A percentile compares a stretch with the other conserved stretches of the same genome.
These are phyloP conservation scores for Mylabris sibirica DNA, from an alignment of 2,888 invertebrate species.

Conservation along the genomic window DNA sequence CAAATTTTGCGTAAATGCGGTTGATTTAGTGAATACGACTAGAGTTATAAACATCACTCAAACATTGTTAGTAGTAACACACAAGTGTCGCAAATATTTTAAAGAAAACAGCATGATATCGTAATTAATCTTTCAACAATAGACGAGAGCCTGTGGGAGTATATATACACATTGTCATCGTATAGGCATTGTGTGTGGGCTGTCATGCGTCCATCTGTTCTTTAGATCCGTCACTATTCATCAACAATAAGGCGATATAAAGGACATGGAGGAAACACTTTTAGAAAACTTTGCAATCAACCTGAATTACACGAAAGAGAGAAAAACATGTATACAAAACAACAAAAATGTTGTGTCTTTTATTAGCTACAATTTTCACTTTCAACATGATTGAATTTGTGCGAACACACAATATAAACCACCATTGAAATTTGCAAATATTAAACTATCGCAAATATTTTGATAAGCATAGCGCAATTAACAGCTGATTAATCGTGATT, in stretches of 20 bases:
- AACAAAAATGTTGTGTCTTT: not conserved
- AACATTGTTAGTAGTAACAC: not conserved
- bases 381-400: not conserved
- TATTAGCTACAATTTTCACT: not conserved
- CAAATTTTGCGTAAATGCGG: too few relatives aligned
- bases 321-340: not conserved
- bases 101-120: slow-evolving; percentile 19
- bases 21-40: too few relatives aligned
- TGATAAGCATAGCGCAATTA: slow-evolving; percentile 32
- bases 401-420: not conserved
- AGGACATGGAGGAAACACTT: slow-evolving; percentile 23
- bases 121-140: slow-evolving; percentile 35
- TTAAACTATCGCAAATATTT: slow-evolving; percentile 32
- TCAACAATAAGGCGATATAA: slow-evolving; percentile 27
- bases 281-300: slow-evolving; percentile 29
- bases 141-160: slow-evolving; percentile 19
- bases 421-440: slow-evolving; percentile 18
- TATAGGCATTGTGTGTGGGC: slow-evolving; percentile 28
- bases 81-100: slow-evolving; percentile 4
- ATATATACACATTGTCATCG: slow-evolving; percentile 32
- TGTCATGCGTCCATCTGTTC: slow-evolving; percentile 36
- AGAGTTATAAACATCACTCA: not conserved
- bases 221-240: slow-evolving; percentile 33
- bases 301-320: slow-evolving; percentile 23
- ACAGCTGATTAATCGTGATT: slow-evolving; percentile 31